These are phyloP conservation scores for Alligator mississippiensis DNA, from an alignment of 2,113 vertebrate species.

Conservation along the genomic window DNA sequence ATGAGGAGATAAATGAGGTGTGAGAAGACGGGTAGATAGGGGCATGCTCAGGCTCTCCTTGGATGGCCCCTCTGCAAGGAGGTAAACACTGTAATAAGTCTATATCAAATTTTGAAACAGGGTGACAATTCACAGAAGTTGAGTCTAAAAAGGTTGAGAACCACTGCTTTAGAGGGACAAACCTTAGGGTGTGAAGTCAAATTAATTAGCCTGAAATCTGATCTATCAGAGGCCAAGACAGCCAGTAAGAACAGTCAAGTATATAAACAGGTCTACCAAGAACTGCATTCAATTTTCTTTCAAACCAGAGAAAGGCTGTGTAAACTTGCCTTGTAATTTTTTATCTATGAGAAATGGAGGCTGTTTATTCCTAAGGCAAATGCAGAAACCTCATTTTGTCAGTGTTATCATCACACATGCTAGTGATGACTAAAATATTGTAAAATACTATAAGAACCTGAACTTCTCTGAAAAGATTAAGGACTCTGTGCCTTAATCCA, in stretches of 20 bases:
- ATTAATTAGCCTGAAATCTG: background rate
- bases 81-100: no score
- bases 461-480: background rate
- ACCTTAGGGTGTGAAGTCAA: background rate
- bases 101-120: no score
- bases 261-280: background rate
- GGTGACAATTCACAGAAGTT: no score
- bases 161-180: background rate
- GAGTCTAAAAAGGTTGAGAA: no score
- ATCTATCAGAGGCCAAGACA: background rate
- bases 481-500: background rate
- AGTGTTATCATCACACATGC: background rate
- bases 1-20: no score
- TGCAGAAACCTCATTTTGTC: background rate
- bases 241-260: background rate
- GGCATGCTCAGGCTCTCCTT: no score
- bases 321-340: background rate
- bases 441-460: background rate
- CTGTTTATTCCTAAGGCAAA: background rate
- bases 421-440: background rate
- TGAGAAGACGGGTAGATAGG: no score
- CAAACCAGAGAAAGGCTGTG: no score
- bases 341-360: background rate
- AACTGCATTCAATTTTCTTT: background rate
- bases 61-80: no score